Percentiles rank a stretch among this genome's conserved stretches.
phyloP scores from a whole-genome alignment of 1,140 invertebrate species.

The Nymphalis io region DNA sequence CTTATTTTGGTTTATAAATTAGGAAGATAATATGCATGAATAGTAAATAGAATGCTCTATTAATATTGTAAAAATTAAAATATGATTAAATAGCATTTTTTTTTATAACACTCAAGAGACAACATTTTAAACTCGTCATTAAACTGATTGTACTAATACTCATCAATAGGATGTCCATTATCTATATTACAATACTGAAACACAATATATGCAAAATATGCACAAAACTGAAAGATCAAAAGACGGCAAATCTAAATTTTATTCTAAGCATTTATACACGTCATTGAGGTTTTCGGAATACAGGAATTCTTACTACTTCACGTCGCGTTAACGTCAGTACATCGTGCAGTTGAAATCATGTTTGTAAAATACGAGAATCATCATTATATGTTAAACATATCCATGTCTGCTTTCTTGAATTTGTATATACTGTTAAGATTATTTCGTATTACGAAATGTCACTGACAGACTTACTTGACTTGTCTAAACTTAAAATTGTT shows the following conservation, averaged over 20 bases:
- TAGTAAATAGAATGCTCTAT: no score
- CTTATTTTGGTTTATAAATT: no score
- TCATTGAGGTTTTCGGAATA: constrained; percentile 6
- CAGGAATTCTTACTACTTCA: neutral
- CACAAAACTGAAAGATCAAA: neutral
- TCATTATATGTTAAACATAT: neutral
- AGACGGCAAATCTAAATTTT: neutral
- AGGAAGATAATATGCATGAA: no score
- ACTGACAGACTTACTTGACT: neutral
- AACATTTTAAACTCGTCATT: no score
- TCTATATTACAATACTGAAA: neutral
- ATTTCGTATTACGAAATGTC: neutral
- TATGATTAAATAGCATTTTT: no score
- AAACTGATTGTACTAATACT: no score
- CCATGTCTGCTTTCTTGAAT: neutral
- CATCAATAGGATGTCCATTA: no score
- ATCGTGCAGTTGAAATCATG: neutral
- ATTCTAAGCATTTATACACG: neutral
- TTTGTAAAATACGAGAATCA: constrained; percentile 4
- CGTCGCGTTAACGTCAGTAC: constrained; percentile 7
- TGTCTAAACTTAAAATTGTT: no score
- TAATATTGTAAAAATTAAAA: no score
- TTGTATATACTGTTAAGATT: neutral
- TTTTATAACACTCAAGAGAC: no score
- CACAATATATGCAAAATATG: no score